Conservation (phyloP, 2,888 invertebrate genomes). For the Imbricaverruca yamaguchii region DNA sequence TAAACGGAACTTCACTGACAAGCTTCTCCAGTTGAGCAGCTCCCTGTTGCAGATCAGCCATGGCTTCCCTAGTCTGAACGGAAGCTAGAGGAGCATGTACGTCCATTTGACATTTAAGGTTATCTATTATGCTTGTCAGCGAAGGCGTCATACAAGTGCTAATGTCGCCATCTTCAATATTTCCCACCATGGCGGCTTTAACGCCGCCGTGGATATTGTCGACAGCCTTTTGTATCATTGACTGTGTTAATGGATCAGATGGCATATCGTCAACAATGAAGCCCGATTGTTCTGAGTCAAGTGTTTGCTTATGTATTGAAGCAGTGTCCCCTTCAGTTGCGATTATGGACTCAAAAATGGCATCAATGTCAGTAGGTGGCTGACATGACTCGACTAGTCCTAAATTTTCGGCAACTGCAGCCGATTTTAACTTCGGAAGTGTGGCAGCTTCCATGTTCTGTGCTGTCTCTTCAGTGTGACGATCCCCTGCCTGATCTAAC, state of each 20-base stretch:
- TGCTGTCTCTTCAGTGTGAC: no score
- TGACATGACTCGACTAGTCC: no score
- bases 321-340: no score
- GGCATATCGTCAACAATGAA: no score
- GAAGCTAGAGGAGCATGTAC: neutral
- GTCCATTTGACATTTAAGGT: neutral
- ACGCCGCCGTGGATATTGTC: neutral
- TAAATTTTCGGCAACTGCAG: no score
- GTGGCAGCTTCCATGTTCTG: no score
- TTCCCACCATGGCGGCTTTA: neutral
- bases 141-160: neutral
- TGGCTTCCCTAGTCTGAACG: neutral
- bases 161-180: neutral
- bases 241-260: no score
- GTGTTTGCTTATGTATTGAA: no score
- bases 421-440: no score
- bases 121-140: neutral
- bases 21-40: neutral
- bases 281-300: no score
- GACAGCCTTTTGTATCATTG: neutral
- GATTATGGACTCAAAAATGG: no score
- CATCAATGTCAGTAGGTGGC: no score
- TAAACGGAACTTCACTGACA: neutral
- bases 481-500: neutral
- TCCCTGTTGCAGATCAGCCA: neutral